Percentiles rank a stretch among this genome's conserved stretches.
Evolutionary conservation across 2,888 invertebrate species (phyloP).

Genomic region (Andricus curvator): DNA sequence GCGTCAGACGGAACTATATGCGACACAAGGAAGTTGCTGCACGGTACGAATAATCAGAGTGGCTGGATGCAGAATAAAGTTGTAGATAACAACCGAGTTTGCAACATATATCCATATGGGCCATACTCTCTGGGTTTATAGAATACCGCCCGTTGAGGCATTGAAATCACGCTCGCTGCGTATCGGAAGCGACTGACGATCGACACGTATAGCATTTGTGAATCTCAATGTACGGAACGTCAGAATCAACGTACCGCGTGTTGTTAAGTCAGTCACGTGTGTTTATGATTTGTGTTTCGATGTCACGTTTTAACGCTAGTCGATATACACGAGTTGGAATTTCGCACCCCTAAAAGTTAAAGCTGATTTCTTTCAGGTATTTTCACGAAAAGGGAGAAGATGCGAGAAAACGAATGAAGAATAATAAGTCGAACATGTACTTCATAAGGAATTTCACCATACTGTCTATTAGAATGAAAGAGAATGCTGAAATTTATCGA

Average conservation of each 20-base stretch:
- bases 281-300: conserved; percentile 33
- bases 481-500: too few relatives aligned
- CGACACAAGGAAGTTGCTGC: conserved; percentile 25
- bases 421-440: background rate
- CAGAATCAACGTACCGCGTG: conserved; percentile 28
- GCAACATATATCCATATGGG: conserved; percentile 1
- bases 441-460: too few relatives aligned
- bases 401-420: background rate
- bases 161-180: conserved; percentile 32
- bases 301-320: conserved; percentile 20
- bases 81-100: conserved; percentile 31
- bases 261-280: conserved; percentile 29
- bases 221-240: conserved; percentile 21
- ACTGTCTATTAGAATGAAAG: too few relatives aligned
- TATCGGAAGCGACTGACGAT: conserved; percentile 37
- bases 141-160: conserved; percentile 35
- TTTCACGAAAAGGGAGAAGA: background rate
- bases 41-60: conserved; percentile 27
- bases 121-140: conserved; percentile 31
- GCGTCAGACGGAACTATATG: conserved; percentile 1
- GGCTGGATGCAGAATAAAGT: conserved; percentile 29
- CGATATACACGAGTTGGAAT: conserved; percentile 9
- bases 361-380: background rate
- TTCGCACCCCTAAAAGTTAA: background rate
- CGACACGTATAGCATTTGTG: conserved; percentile 26